Evolutionary conservation across 2,113 vertebrate species (phyloP), one percentile per base, ranked within the genome.

Genomic region (Aleadryas rufinucha): DNA sequence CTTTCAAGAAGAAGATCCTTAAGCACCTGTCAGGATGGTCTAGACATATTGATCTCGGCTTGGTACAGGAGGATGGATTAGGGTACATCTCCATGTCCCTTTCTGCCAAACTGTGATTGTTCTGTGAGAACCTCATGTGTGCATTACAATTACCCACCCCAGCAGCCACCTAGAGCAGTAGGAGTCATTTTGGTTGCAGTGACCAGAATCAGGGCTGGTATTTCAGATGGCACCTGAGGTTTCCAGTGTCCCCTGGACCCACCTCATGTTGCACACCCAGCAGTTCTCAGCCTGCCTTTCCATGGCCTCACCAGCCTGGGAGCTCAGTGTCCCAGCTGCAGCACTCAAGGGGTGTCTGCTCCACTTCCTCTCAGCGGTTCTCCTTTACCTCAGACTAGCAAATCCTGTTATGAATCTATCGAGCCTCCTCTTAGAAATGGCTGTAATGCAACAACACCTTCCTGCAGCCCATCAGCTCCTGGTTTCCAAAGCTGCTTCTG

Each of bases 101-200:
- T 59, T 47, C 57, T 87, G 69, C 69, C 81, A 39, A 2, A 11
- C 66, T 26, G 49, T 7, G 90, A 10, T 11, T 65, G 70, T 20
- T 31, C 70, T 44, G 3, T 11, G 41, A 61, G 74, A 61, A 14
- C 23, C 74, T 59, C 84, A 39, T 5, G 1, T 1, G 5, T 24
- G 21, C 76, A 9, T 6, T 22, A 5, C 28, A 24, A 2, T 47
- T 4, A 6, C 37, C 76, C 15, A 9, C 1, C 52, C 30, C 78
- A 47, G 85, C 27, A 65, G 45, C 30, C 31, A 10, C 45, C 30
- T 50, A n/a, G 27, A 44, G 74, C 87, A 65, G 10, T 1, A 14
- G 24, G 33, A 44, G 9, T 7, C 21, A 6, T 30, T 77, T 7
- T 11, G 21, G 10, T 0, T 54, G 65, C 11, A 0, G 37, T n/a